These are phyloP conservation scores for Triplophysa rosa DNA, from an alignment of 2,113 vertebrate species.

Conservation along the genomic window DNA sequence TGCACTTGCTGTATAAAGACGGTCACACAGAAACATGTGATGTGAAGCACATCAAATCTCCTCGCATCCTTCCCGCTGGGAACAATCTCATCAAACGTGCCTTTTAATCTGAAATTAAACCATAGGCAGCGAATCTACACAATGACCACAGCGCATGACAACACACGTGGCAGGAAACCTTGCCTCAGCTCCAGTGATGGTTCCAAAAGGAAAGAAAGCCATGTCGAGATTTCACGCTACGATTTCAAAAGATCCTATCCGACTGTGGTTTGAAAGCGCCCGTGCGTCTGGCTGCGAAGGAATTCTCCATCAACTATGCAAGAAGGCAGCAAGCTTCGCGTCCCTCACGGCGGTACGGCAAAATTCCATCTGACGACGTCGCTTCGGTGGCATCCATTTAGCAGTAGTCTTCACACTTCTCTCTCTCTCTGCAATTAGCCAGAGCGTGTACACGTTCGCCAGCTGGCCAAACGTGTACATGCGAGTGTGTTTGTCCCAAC, in stretches of 20 bases:
- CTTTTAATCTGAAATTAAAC: slow-evolving; percentile 39
- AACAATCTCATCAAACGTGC: slow-evolving; percentile 32
- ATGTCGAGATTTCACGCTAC: slow-evolving; percentile 44
- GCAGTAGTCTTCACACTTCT: slow-evolving; percentile 54
- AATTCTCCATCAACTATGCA: slow-evolving; percentile 40
- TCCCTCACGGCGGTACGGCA: slow-evolving; percentile 37
- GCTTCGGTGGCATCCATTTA: slow-evolving; percentile 49
- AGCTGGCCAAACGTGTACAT: slow-evolving; percentile 51
- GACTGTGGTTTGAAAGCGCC: slow-evolving; percentile 25
- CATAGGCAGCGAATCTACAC: slow-evolving; percentile 24
- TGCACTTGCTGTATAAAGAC: slow-evolving; percentile 18
- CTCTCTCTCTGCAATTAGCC: slow-evolving; percentile 49
- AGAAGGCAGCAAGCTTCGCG: slow-evolving; percentile 33
- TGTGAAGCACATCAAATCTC: slow-evolving; percentile 17
- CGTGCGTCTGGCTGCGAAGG: slow-evolving; percentile 20
- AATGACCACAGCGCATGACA: slow-evolving; percentile 18
- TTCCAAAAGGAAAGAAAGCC: slow-evolving; percentile 58
- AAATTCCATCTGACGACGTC: slow-evolving; percentile 43
- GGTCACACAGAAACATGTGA: slow-evolving; percentile 6
- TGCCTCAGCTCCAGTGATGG: slow-evolving; percentile 57
- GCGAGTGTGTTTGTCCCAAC: slow-evolving; percentile 39
- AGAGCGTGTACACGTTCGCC: slow-evolving; percentile 52
- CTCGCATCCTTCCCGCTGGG: slow-evolving; percentile 20
- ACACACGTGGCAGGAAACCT: slow-evolving; percentile 40
- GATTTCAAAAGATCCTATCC: slow-evolving; percentile 36